Conservation (phyloP, 2,113 vertebrate species). For the Oophaga pumilio region DNA sequence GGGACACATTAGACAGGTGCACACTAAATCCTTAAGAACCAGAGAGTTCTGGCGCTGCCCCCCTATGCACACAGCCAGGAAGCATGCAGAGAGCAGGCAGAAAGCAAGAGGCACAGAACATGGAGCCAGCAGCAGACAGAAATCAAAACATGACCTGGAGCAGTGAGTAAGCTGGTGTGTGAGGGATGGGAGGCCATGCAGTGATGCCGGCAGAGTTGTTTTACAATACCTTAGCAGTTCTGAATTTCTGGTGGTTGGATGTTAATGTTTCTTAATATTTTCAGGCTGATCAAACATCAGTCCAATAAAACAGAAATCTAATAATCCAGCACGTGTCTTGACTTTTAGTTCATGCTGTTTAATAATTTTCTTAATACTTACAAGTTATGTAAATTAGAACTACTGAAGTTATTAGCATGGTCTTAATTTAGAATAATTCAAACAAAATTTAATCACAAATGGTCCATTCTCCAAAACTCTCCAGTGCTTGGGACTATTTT, state of each 20-base stretch:
- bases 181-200: too few species aligned
- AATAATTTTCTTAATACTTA: neutral
- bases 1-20: too few species aligned
- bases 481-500: constrained; percentile 30
- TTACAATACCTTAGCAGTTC: neutral
- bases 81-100: too few species aligned
- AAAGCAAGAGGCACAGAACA: too few species aligned
- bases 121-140: too few species aligned
- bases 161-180: too few species aligned
- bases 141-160: too few species aligned
- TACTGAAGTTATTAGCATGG: constrained; percentile 5
- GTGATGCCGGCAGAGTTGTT: too few species aligned
- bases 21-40: too few species aligned
- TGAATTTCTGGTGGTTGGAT: neutral
- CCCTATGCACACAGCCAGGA: too few species aligned
- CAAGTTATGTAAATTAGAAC: neutral
- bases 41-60: too few species aligned
- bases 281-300: neutral
- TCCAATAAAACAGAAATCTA: neutral
- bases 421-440: constrained; percentile 15
- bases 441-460: constrained; percentile 39
- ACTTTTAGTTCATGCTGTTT: neutral
- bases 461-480: constrained; percentile 19
- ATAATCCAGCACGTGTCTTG: neutral
- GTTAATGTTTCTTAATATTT: neutral